Evolutionary conservation across 2,888 invertebrate genomes (phyloP).

Genomic region (Lycophotia porphyrea): DNA sequence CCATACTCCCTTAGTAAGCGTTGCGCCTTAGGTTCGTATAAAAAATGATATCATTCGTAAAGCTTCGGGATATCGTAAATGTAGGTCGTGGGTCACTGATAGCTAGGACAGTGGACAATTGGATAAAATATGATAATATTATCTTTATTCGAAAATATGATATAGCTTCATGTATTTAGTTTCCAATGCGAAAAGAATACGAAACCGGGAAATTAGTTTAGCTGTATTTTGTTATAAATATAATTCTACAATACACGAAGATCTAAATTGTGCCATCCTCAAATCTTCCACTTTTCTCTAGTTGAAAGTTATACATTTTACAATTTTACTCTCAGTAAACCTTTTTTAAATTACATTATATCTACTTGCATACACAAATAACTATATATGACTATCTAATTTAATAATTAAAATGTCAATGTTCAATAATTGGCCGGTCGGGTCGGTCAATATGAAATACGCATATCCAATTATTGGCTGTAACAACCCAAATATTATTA

Average conservation of each 20-base stretch:
- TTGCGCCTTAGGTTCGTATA: conserved; percentile 42
- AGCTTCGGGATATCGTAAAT: conserved; percentile 51
- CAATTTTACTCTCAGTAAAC: too few species aligned
- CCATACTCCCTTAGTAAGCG: background rate
- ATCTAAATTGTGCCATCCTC: background rate
- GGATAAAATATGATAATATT: conserved; percentile 27
- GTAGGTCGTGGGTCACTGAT: conserved; percentile 42
- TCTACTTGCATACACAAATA: background rate
- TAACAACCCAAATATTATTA: conserved; percentile 34
- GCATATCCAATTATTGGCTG: conserved; percentile 40
- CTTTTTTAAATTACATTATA: background rate
- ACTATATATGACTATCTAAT: conserved; percentile 5
- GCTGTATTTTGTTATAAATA: background rate
- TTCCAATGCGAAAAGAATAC: background rate
- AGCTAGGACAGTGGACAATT: conserved; percentile 16
- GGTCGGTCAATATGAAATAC: conserved; percentile 24
- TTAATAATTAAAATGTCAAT: conserved; percentile 35
- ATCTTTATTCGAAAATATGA: conserved; percentile 8
- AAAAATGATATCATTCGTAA: conserved; percentile 54
- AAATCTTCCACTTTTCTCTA: background rate
- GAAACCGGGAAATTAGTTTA: background rate
- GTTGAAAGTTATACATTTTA: background rate
- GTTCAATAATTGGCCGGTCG: conserved; percentile 21
- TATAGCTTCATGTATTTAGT: background rate
- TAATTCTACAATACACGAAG: background rate